Evolutionary conservation across 2,888 invertebrate genomes (phyloP), one percentile per base, ranked within the genome.

Genomic region (Esperia sulphurella): DNA sequence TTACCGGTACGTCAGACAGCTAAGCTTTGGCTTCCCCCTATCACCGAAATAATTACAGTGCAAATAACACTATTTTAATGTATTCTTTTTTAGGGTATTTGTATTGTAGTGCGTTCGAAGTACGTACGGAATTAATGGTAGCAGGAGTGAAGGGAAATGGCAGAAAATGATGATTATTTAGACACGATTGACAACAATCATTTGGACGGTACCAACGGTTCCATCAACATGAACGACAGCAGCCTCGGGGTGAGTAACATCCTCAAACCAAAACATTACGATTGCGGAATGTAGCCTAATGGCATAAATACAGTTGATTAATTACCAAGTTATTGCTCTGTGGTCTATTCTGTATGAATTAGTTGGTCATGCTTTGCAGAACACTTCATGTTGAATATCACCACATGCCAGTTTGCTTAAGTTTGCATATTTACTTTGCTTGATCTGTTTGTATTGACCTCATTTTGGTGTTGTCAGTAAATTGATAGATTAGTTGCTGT

Each of bases 131-230:
- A 68, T 79, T 76, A 59, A 81, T 80, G 79, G 61, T 66, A 72
- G 59, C 58, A 55, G 60, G 55, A 68, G 58, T 57, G 61, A 61
- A 72, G 75, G 74, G 80, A 77, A 70, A 88, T 88, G 88, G 88
- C 88, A 68, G 88, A 88, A 71, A 88, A 85, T 82, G 88, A 86
- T 71, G 89, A 89, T 70, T 88, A 84, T 85, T 79, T 86, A 74
- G 88, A 89, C 64, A 79, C 88, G 56, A 81, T 88, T 71, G 88
- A 88, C 65, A 87, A 84, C 76, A 87, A 88, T 82, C 88, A 88
- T 56, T 85, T 91, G 70, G 92, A 92, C 73, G 92, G 92, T 65
- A 89, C 92, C 54, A 92, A 92, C 85, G 92, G 92, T 63, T 90
- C 89, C 60, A 59, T 89, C 62, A 90, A 87, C 61, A 87, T 89